phyloP scores from a whole-genome alignment of 2,113 vertebrate species.

The Parus major region DNA sequence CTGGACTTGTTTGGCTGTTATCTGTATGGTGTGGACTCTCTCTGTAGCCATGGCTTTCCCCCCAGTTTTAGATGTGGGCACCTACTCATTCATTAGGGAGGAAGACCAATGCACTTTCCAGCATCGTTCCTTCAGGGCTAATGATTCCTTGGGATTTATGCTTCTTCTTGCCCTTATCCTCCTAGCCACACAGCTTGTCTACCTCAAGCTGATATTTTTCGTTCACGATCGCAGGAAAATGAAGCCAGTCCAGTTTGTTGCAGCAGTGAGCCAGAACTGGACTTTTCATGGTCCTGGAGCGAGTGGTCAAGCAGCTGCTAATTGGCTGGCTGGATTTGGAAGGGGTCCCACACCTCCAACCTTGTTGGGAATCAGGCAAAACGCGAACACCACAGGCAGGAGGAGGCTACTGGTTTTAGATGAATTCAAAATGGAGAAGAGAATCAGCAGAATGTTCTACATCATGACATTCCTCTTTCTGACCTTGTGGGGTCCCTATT shows the following conservation, averaged over 20 bases:
- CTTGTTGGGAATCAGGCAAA: conserved; percentile 96
- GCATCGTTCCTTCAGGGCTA: conserved; percentile 98
- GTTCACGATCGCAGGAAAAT: conserved; percentile 99
- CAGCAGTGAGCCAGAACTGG: conserved; percentile 99
- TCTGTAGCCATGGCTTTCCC: conserved; percentile 99
- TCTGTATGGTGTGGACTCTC: conserved; percentile 99
- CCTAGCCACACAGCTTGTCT: conserved; percentile 99
- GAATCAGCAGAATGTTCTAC: conserved; percentile 99
- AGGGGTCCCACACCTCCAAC: conserved; percentile 98
- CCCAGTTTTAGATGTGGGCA: conserved; percentile 97
- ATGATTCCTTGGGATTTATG: conserved; percentile 99
- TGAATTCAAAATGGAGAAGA: conserved; percentile 99
- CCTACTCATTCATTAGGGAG: conserved; percentile 97
- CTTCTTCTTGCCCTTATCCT: conserved; percentile 98
- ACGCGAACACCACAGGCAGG: conserved; percentile 93
- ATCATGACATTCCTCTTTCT: conserved; percentile 99
- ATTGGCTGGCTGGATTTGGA: conserved; percentile 98
- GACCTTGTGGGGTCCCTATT: conserved; percentile 96
- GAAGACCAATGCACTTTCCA: conserved; percentile 99
- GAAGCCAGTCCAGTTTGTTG: conserved; percentile 99
- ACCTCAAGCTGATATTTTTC: conserved; percentile 99
- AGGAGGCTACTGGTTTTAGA: conserved; percentile 96
- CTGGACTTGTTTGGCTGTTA: conserved; percentile 98
- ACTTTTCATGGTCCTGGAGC: conserved; percentile 98
- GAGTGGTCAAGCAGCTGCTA: conserved; percentile 97